Evolutionary conservation across 1,140 invertebrate genomes (phyloP).

Genomic region (Cydia amplana): DNA sequence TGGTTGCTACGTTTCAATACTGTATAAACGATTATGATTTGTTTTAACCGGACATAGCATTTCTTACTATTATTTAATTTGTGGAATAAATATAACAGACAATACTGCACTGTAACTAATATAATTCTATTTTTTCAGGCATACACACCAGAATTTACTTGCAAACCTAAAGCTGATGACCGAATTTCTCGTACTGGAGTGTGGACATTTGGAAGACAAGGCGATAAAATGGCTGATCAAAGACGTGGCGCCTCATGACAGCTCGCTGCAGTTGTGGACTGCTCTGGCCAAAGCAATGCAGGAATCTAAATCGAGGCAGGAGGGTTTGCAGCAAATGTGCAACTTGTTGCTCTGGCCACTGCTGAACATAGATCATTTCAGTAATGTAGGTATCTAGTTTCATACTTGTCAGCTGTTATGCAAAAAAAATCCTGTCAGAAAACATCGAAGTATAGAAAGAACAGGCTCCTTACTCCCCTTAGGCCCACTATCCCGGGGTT

Average conservation of each 20-base stretch:
- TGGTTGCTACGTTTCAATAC: no score
- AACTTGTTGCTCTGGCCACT: slow-evolving; percentile 29
- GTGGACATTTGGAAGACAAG: slow-evolving; percentile 31
- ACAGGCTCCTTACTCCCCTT: no score
- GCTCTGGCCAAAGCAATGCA: slow-evolving; percentile 49
- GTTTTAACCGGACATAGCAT: no score
- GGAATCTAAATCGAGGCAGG: not conserved
- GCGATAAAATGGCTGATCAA: slow-evolving; percentile 44
- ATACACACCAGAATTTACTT: slow-evolving; percentile 37
- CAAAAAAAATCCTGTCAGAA: no score
- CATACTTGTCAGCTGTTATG: not conserved
- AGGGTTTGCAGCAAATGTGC: not conserved
- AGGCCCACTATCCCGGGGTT: no score
- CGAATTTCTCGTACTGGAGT: slow-evolving; percentile 46
- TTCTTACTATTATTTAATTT: not conserved
- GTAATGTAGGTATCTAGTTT: not conserved
- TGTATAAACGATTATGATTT: no score
- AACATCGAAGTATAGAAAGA: no score
- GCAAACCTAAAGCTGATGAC: slow-evolving; percentile 45
- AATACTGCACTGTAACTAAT: slow-evolving; percentile 23
- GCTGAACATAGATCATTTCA: slow-evolving; percentile 6
- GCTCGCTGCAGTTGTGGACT: slow-evolving; percentile 51
- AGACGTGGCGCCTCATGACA: slow-evolving; percentile 41
- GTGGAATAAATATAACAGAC: no score
- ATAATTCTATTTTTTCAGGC: slow-evolving; percentile 43